Conservation (phyloP, 1,140 invertebrate genomes). For the Drosophila bocqueti region DNA sequence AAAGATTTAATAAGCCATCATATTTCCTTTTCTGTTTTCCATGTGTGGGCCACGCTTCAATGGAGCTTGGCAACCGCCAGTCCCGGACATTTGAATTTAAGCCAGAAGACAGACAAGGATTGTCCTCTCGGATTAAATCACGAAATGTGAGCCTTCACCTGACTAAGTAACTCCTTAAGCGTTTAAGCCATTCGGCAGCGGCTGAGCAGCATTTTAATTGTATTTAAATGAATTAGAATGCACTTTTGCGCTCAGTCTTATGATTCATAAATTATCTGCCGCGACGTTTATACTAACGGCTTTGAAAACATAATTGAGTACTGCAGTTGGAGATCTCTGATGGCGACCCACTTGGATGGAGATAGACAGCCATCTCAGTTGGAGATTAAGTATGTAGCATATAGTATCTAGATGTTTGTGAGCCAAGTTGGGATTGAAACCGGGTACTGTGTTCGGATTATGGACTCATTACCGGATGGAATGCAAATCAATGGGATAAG, state of each 20-base stretch:
- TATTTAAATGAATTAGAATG: constrained; percentile 79
- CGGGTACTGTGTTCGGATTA: neutral
- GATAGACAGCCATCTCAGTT: constrained; percentile 34
- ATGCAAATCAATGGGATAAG: constrained; percentile 3
- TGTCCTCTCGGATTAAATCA: constrained; percentile 52
- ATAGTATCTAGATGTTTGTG: neutral
- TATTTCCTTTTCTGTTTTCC: neutral
- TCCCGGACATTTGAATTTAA: constrained; percentile 42
- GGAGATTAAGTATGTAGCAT: constrained; percentile 6
- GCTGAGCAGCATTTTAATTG: constrained; percentile 59
- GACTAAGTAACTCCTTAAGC: constrained; percentile 47
- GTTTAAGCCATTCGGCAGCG: constrained; percentile 4
- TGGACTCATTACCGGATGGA: neutral
- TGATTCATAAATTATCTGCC: constrained; percentile 36
- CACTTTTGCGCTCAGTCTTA: constrained; percentile 38
- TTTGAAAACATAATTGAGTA: constrained; percentile 40
- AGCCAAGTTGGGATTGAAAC: constrained; percentile 3
- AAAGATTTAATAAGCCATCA: neutral
- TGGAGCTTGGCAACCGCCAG: constrained; percentile 23
- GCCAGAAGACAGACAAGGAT: constrained; percentile 34
- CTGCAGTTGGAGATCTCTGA: constrained; percentile 37
- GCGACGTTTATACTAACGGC: constrained; percentile 26
- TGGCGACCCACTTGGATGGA: constrained; percentile 13
- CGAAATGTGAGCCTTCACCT: constrained; percentile 55
- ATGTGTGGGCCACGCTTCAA: constrained; percentile 41